Evolutionary conservation across 2,888 invertebrate species (phyloP).

Genomic region (Laspeyria flexula): DNA sequence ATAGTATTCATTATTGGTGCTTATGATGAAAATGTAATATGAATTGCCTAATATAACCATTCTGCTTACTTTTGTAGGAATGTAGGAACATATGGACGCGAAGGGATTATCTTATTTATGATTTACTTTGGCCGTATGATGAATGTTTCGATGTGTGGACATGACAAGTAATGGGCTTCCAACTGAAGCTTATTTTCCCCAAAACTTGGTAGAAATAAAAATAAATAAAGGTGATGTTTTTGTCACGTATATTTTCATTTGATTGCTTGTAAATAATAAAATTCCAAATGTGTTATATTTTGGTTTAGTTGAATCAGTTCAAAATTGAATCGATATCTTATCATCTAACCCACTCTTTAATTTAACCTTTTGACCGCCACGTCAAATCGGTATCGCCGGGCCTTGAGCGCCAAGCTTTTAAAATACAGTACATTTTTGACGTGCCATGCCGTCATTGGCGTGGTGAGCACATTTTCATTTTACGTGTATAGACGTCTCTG

Average conservation of each 20-base stretch:
- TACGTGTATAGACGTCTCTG: too few relatives aligned
- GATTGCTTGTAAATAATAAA: too few relatives aligned
- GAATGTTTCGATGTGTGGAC: constrained; percentile 28
- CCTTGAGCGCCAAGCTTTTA: too few relatives aligned
- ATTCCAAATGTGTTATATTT: too few relatives aligned
- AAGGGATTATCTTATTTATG: constrained; percentile 5
- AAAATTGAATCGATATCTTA: too few relatives aligned
- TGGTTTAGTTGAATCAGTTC: too few relatives aligned
- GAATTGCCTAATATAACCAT: constrained; percentile 47
- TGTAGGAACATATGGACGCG: constrained; percentile 5
- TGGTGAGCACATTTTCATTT: too few relatives aligned
- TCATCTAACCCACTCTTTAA: too few relatives aligned
- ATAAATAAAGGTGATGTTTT: background rate
- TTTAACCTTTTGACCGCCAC: too few relatives aligned
- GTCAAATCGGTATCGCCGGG: too few relatives aligned
- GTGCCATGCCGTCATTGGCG: too few relatives aligned
- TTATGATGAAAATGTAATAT: constrained; percentile 60
- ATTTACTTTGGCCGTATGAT: constrained; percentile 20
- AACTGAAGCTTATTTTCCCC: constrained; percentile 16
- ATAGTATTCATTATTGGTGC: constrained; percentile 71
- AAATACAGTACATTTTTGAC: too few relatives aligned
- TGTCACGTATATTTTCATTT: background rate
- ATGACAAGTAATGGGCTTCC: constrained; percentile 26
- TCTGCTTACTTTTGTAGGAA: constrained; percentile 26
- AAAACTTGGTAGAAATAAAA: constrained; percentile 7